phyloP scores from a whole-genome alignment of 2,888 invertebrate genomes.

The Poecilobothrus nobilitatus region DNA sequence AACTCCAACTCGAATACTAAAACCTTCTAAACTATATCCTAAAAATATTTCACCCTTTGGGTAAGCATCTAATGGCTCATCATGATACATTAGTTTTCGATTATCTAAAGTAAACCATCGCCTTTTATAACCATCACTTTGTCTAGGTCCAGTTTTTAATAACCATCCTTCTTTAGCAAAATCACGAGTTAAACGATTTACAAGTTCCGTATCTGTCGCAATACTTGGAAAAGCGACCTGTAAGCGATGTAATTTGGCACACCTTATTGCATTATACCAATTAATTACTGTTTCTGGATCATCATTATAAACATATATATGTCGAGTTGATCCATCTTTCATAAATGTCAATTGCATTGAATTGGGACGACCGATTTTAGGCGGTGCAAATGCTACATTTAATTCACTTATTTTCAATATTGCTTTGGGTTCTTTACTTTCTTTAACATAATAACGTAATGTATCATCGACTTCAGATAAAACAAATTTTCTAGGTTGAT shows the following conservation, averaged over 20 bases:
- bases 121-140: conserved; percentile 71
- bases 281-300: conserved; percentile 76
- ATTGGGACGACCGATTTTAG: conserved; percentile 69
- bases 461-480: conserved; percentile 72
- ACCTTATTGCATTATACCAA: conserved; percentile 77
- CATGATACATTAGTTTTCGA: conserved; percentile 87
- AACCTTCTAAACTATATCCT: conserved; percentile 62
- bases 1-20: conserved; percentile 60
- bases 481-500: conserved; percentile 74
- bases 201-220: conserved; percentile 60
- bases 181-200: conserved; percentile 66
- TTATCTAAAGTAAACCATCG: conserved; percentile 85
- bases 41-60: conserved; percentile 87
- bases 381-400: conserved; percentile 75
- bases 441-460: conserved; percentile 66
- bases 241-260: conserved; percentile 73
- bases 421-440: conserved; percentile 73
- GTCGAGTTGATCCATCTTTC: conserved; percentile 76
- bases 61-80: conserved; percentile 76
- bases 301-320: conserved; percentile 80
- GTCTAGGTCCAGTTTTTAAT: conserved; percentile 79
- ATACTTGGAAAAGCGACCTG: conserved; percentile 73
- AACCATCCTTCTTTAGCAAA: conserved; percentile 81
- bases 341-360: conserved; percentile 78
- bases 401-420: conserved; percentile 69